These are phyloP conservation scores for Anableps anableps DNA, from an alignment of 2,797 vertebrate genomes.

Conservation along the genomic window DNA sequence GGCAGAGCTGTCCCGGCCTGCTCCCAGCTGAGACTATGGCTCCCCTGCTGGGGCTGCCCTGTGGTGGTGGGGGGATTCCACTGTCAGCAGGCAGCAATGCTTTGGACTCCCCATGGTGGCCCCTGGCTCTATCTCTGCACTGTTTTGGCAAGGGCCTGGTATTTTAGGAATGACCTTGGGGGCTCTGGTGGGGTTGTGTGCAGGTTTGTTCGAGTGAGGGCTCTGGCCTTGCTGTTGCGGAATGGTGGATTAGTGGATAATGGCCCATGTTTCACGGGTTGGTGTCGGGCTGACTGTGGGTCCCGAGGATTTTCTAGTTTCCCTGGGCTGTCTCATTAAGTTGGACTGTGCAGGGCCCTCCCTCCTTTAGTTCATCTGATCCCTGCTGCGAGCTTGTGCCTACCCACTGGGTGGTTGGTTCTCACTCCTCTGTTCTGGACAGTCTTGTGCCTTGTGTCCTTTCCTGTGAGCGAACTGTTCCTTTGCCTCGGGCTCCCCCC, in stretches of 20 bases:
- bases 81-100: not conserved
- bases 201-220: not conserved
- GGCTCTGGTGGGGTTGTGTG: not conserved
- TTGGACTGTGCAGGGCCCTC: not conserved
- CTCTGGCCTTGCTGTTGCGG: not conserved
- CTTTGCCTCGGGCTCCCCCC: not conserved
- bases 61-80: not conserved
- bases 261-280: not conserved
- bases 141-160: not conserved
- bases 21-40: not conserved
- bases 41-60: not conserved
- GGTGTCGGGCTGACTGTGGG: not conserved
- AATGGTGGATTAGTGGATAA: not conserved
- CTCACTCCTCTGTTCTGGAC: not conserved
- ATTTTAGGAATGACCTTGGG: not conserved
- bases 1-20: not conserved
- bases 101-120: not conserved
- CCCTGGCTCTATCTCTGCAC: not conserved
- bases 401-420: not conserved
- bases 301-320: not conserved
- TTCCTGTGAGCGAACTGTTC: not conserved
- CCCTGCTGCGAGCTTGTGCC: not conserved
- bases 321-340: not conserved
- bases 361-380: not conserved
- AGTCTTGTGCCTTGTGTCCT: not conserved